phyloP scores from a whole-genome alignment of 2,888 invertebrate species.

The Neuroscelio doddi region DNA sequence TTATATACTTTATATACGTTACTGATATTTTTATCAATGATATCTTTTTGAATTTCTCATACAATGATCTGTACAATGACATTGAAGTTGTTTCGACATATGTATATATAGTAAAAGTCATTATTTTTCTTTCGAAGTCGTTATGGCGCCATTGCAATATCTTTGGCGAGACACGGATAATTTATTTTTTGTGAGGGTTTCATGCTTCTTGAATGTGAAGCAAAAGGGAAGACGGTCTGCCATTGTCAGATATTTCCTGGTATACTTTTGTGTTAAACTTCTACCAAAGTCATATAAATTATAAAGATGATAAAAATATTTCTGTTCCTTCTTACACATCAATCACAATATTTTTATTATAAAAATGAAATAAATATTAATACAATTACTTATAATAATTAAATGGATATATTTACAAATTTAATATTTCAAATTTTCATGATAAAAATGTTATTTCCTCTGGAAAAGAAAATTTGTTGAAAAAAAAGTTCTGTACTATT shows the following conservation, averaged over 20 bases:
- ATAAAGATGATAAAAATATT: too few relatives aligned
- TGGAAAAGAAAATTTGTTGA: too few relatives aligned
- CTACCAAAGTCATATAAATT: background rate
- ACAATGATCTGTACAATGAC: background rate
- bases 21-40: too few relatives aligned
- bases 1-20: too few relatives aligned
- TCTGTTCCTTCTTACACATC: too few relatives aligned
- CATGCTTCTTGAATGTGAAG: background rate
- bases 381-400: too few relatives aligned
- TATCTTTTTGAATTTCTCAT: background rate
- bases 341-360: too few relatives aligned
- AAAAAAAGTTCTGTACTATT: too few relatives aligned
- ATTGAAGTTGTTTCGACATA: background rate
- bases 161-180: background rate
- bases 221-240: background rate
- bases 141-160: constrained; percentile 2
- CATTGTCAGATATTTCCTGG: background rate
- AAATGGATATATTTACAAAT: too few relatives aligned
- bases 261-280: background rate
- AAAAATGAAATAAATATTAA: too few relatives aligned
- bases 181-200: constrained; percentile 5
- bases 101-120: background rate
- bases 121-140: constrained; percentile 1
- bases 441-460: too few relatives aligned
- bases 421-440: too few relatives aligned